These are phyloP conservation scores for Phortica magna DNA, from an alignment of 2,888 invertebrate genomes.

Conservation along the genomic window DNA sequence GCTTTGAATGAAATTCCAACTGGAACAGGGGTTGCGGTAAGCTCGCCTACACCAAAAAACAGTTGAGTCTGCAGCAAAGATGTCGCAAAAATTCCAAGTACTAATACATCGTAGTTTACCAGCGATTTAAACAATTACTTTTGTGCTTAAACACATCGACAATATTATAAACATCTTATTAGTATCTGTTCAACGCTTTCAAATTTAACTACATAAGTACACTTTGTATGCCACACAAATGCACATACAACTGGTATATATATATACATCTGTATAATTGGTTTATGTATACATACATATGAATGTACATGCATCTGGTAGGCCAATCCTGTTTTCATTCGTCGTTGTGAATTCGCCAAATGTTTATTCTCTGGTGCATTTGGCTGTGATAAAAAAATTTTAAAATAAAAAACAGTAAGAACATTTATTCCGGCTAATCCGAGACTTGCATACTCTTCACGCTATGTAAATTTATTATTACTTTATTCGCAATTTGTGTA, in stretches of 20 bases:
- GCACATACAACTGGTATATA: not conserved
- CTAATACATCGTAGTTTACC: too few species aligned
- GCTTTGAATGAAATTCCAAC: constrained; percentile 47
- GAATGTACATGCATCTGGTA: not conserved
- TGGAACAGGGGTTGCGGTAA: constrained; percentile 28
- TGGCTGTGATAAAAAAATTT: constrained; percentile 73
- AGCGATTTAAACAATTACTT: too few species aligned
- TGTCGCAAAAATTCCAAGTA: too few species aligned
- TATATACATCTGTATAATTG: not conserved
- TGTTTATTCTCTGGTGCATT: constrained; percentile 65
- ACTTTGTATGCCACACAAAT: too few species aligned
- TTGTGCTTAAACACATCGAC: too few species aligned
- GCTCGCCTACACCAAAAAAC: not conserved
- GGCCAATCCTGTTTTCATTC: constrained; percentile 41
- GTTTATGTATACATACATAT: not conserved
- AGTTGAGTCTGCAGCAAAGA: not conserved
- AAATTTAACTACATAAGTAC: too few species aligned
- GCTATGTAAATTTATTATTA: too few species aligned
- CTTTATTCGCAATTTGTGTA: too few species aligned
- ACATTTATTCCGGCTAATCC: constrained; percentile 5
- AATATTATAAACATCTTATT: too few species aligned
- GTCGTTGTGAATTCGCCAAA: constrained; percentile 58
- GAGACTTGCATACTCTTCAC: not conserved
- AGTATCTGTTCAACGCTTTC: too few species aligned
- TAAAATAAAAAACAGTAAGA: constrained; percentile 44